Evolutionary conservation across 37 sponge, comb jelly and placozoan genomes (phyloP), one percentile per base, ranked within the genome.

Genomic region (Lycopodina hypogea): DNA sequence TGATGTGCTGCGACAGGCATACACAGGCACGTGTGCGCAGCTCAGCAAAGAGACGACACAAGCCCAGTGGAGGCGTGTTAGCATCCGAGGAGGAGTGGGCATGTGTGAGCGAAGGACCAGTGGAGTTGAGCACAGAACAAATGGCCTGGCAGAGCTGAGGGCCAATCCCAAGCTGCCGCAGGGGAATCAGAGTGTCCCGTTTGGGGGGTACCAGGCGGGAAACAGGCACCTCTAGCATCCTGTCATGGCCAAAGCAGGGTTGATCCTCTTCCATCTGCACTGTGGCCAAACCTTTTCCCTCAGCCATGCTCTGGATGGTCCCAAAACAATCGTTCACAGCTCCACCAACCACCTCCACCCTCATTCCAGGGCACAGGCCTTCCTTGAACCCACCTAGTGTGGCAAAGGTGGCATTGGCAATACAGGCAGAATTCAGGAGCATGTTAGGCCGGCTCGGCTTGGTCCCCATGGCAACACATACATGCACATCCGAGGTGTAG

Each of bases 361-460:
- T 68, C 68, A 89, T 79, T 17, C 93, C 98, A 28, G 84, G 76
- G 12, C 87, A 53, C 21, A 97, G 28, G 17, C 90, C 66, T 75
- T 94, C 95, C 69, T 92, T 94, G 84, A 97, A 97, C 9, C 98
- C 98, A 37, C 98, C 98, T 18, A 97, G 84, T 3, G 93, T 83
- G 33, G 94, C 94, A 74, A 97, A 86, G 19, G 88, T 91, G 62
- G 98, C 98, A 66, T 91, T 93, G 14, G 85, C 87, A 15, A 87
- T 79, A 35, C 86, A 82, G 21, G 90, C 88, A 40, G 83, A 65
- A 33, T 82, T 81, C 17, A 92, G 81, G 39, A 84, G 81, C 30
- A 63, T 63, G 17, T 58, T 75, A 14, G 88, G 79, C 29, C 81
- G 52, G 23, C 83, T 33, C 9, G 84, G 86, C 24, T 75, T 36